These are phyloP conservation scores for Oreotrochilus melanogaster DNA, from an alignment of 2,113 vertebrate genomes.

Conservation along the genomic window DNA sequence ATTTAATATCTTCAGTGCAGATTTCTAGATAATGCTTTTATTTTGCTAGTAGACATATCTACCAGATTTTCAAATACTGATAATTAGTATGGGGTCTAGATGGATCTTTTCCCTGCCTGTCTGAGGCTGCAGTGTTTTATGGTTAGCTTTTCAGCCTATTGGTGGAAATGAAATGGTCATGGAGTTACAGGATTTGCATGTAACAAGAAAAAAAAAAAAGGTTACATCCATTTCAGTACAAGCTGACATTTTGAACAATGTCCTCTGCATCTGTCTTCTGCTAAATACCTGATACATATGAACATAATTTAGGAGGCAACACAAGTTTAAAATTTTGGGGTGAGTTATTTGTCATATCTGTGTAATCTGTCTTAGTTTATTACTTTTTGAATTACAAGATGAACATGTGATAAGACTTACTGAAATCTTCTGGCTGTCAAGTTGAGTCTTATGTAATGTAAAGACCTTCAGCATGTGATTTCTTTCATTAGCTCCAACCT, in stretches of 20 bases:
- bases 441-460: not conserved
- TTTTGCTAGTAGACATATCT: not conserved
- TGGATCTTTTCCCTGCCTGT: not conserved
- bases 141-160: not conserved
- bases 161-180: not conserved
- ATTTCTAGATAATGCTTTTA: not conserved
- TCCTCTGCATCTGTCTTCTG: not conserved
- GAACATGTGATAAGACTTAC: not conserved
- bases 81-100: not conserved
- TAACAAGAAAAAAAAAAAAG: not conserved
- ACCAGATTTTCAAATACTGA: not conserved
- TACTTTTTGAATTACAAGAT: not conserved
- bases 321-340: not conserved
- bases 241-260: not conserved
- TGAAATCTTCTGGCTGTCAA: not conserved
- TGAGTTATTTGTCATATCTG: not conserved
- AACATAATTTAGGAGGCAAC: accelerated
- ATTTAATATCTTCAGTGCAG: accelerated
- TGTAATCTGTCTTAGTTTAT: not conserved
- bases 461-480: not conserved
- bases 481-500: not conserved
- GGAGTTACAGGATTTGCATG: not conserved
- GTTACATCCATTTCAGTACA: not conserved
- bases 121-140: not conserved
- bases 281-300: not conserved